Evolutionary conservation across 64 coral and sea anemone species (phyloP).

Genomic region (Stichodactyla mertensii): DNA sequence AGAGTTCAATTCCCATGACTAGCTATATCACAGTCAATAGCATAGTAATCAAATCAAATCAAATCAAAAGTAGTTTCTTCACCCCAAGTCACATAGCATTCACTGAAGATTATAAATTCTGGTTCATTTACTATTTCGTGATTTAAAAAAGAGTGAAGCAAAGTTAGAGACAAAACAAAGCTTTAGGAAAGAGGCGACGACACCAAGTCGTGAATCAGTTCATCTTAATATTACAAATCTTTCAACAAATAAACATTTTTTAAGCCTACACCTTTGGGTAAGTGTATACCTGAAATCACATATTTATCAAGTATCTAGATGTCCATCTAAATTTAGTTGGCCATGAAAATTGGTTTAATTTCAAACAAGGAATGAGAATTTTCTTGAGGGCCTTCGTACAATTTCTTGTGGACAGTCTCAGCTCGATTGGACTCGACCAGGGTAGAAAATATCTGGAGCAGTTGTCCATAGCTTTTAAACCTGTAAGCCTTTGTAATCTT

Average conservation of each 20-base stretch:
- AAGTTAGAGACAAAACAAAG: not conserved
- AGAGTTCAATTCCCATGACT: not conserved
- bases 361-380: not conserved
- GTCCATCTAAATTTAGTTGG: not conserved
- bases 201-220: conserved; percentile 11
- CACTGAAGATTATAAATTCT: not conserved
- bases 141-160: not conserved
- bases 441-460: not conserved
- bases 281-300: not conserved
- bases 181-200: not conserved
- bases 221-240: not conserved
- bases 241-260: conserved; percentile 13
- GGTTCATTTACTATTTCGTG: not conserved
- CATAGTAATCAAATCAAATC: not conserved
- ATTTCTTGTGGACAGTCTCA: not conserved
- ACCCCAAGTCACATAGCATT: not conserved
- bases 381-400: not conserved
- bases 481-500: conserved; percentile 28
- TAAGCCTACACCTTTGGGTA: not conserved
- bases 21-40: not conserved
- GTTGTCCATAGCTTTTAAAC: conserved; percentile 12
- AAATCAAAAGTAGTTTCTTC: not conserved
- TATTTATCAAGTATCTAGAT: not conserved
- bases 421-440: not conserved
- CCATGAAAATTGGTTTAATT: not conserved